These are phyloP conservation scores for Cybosia mesomella DNA, from an alignment of 2,888 invertebrate species.

Conservation along the genomic window DNA sequence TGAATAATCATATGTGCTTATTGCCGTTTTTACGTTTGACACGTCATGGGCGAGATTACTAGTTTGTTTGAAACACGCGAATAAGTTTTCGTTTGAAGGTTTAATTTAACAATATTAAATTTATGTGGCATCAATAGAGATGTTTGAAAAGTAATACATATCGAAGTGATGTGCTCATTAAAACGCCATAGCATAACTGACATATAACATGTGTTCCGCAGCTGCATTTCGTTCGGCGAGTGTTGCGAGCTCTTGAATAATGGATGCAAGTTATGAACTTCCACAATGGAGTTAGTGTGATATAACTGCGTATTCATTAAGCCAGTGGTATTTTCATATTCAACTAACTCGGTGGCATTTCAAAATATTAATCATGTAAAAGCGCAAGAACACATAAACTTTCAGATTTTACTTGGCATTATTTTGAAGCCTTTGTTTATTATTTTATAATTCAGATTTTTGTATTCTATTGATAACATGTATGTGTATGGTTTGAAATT, in stretches of 20 bases:
- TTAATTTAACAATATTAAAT: background rate
- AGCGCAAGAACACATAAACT: background rate
- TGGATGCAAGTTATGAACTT: slow-evolving; percentile 43
- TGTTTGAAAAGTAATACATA: background rate
- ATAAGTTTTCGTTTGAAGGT: background rate
- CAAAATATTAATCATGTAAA: background rate
- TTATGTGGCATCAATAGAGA: background rate
- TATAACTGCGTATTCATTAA: slow-evolving; percentile 25
- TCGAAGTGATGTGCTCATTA: slow-evolving; percentile 9
- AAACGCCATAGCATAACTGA: slow-evolving; percentile 28
- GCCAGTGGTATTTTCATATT: background rate
- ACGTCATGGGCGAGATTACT: background rate
- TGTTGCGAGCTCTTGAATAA: slow-evolving; percentile 41
- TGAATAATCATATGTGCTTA: slow-evolving; percentile 3
- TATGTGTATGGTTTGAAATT: too few species aligned
- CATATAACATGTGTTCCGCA: slow-evolving; percentile 28
- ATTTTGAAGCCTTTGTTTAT: background rate
- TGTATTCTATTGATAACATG: too few species aligned
- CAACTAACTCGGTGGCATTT: background rate
- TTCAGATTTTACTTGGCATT: background rate
- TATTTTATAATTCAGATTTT: too few species aligned
- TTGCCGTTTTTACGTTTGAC: slow-evolving; percentile 17
- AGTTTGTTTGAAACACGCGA: background rate
- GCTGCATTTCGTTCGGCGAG: slow-evolving; percentile 29
- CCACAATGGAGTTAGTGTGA: slow-evolving; percentile 28